A percentile compares a stretch with the other conserved stretches of the same genome.
Evolutionary conservation across 1,140 invertebrate species (phyloP).

Genomic region (Leptopilina clavipes): DNA sequence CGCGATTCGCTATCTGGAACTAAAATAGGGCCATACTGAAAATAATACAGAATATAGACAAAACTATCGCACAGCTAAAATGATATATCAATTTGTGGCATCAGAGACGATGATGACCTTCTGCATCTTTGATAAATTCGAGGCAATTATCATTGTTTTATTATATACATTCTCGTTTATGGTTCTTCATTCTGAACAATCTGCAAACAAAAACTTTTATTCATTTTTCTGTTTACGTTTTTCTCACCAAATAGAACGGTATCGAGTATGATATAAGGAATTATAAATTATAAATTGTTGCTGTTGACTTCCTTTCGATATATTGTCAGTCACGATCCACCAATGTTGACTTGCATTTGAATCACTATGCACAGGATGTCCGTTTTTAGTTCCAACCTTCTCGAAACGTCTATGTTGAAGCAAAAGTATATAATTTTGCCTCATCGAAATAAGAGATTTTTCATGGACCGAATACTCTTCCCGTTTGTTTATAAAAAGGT

Average conservation of each 20-base stretch:
- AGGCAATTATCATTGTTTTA: no score
- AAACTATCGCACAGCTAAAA: no score
- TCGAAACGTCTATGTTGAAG: neutral
- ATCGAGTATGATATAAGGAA: neutral
- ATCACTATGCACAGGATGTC: constrained; percentile 23
- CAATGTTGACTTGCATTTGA: constrained; percentile 8
- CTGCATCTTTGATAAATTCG: no score
- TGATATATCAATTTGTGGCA: neutral
- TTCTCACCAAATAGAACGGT: neutral
- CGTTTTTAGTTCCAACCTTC: neutral
- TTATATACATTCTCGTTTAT: no score
- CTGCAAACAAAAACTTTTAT: no score
- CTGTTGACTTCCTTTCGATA: neutral
- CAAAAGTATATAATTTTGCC: no score
- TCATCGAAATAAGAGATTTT: neutral
- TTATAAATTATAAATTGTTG: neutral
- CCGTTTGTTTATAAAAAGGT: neutral
- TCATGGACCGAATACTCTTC: neutral
- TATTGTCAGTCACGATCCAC: neutral
- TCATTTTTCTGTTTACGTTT: no score
- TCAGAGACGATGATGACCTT: no score
- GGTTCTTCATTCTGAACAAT: no score
- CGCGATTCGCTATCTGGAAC: constrained; percentile 20
- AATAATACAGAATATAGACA: neutral
- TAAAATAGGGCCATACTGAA: constrained; percentile 9